Evolutionary conservation across 2,797 vertebrate species (phyloP).

Genomic region (Heteromormyrus szaboi): DNA sequence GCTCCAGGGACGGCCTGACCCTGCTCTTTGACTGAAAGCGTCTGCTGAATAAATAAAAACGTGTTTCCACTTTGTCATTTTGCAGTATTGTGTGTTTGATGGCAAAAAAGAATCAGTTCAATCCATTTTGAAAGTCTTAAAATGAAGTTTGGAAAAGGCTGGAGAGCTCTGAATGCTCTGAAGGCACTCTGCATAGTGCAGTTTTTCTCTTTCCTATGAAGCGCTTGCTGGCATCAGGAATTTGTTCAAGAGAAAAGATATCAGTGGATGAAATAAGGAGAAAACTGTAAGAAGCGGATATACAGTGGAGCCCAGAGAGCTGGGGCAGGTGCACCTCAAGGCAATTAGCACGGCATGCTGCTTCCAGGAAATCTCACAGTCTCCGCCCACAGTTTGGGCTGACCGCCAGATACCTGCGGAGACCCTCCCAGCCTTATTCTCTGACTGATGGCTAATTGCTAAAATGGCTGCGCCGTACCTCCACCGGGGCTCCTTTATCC

Average conservation of each 20-base stretch:
- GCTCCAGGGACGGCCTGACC: background rate
- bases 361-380: conserved; percentile 37
- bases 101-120: background rate
- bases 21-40: background rate
- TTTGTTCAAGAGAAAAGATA: conserved; percentile 27
- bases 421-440: conserved; percentile 45
- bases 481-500: background rate
- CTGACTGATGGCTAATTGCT: conserved; percentile 50
- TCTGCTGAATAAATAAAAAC: background rate
- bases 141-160: background rate
- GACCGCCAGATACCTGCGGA: conserved; percentile 43
- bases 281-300: background rate
- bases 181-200: background rate
- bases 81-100: background rate
- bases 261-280: background rate
- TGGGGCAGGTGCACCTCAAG: conserved; percentile 45
- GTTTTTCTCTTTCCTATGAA: background rate
- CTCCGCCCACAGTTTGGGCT: conserved; percentile 31
- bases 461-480: background rate
- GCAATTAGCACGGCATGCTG: conserved; percentile 48
- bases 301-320: conserved; percentile 29
- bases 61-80: background rate
- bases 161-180: background rate
- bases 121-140: background rate
- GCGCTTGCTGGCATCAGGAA: background rate